A percentile compares a stretch with the other conserved stretches of the same genome.
Conservation (phyloP, 2,888 invertebrate species). For the Sinotaia quadrata region DNA sequence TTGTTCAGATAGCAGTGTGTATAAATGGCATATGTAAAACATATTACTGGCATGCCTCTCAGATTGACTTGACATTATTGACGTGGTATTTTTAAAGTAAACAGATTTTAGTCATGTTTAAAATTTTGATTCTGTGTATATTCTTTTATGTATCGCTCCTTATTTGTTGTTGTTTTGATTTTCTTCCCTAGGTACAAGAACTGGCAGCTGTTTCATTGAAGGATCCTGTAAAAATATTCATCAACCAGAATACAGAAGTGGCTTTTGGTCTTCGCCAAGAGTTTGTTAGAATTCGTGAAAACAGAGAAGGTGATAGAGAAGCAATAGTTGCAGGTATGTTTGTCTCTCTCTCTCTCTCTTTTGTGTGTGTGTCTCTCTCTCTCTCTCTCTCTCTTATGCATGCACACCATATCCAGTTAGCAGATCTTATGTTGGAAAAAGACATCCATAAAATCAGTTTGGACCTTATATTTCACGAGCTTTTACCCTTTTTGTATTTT, state of each 20-base stretch:
- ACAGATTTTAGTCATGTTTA: neutral
- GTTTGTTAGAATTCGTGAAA: conserved; percentile 89
- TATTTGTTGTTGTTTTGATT: neutral
- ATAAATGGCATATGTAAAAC: too few species aligned
- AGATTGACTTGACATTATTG: too few species aligned
- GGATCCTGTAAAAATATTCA: conserved; percentile 94
- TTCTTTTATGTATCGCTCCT: neutral
- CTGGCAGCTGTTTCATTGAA: conserved; percentile 92
- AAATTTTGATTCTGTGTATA: neutral
- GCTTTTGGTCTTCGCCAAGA: conserved; percentile 96
- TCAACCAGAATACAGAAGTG: conserved; percentile 95
- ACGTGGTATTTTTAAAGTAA: neutral
- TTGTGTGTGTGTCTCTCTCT: neutral
- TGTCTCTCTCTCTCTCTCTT: neutral
- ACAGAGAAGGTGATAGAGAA: conserved; percentile 90
- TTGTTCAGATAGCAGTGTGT: too few species aligned
- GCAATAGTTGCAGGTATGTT: conserved; percentile 78
- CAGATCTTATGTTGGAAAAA: too few species aligned
- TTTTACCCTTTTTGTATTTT: too few species aligned
- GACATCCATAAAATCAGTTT: too few species aligned
- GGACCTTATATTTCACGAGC: too few species aligned
- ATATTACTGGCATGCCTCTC: too few species aligned
- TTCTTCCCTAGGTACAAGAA: conserved; percentile 78
- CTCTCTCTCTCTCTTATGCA: too few species aligned
- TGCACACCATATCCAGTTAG: too few species aligned